Evolutionary conservation across 2,888 invertebrate genomes (phyloP).

Genomic region (Exephanes ischioxanthus): DNA sequence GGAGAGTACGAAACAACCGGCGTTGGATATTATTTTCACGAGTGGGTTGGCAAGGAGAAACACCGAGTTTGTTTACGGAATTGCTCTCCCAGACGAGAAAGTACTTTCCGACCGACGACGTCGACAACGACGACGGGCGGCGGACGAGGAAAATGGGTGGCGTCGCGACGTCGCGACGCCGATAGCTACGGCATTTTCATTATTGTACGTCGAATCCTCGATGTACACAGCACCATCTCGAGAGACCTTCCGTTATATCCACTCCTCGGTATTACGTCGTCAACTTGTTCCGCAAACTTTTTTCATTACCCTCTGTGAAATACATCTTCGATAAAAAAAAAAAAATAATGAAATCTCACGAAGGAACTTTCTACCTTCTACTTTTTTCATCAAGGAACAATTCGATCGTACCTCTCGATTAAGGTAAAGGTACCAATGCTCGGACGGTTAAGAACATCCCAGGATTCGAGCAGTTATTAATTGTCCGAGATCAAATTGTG

Average conservation of each 20-base stretch:
- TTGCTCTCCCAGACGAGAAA: conserved; percentile 59
- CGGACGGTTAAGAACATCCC: too few relatives aligned
- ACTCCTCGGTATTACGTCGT: neutral
- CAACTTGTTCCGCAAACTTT: conserved; percentile 7
- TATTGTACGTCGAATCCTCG: conserved; percentile 63
- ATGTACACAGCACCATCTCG: conserved; percentile 18
- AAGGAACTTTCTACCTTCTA: neutral
- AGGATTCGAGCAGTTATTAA: too few relatives aligned
- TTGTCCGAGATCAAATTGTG: too few relatives aligned
- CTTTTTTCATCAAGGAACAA: neutral
- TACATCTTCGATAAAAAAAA: neutral
- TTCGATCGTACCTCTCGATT: neutral
- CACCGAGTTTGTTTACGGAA: conserved; percentile 66
- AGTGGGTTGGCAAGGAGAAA: conserved; percentile 15
- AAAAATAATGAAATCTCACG: neutral
- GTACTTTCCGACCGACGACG: conserved; percentile 46
- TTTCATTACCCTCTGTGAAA: neutral
- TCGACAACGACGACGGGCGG: conserved; percentile 57
- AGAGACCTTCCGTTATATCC: conserved; percentile 1
- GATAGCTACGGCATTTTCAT: conserved; percentile 64
- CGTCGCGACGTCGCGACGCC: conserved; percentile 74
- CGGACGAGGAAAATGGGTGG: conserved; percentile 68
- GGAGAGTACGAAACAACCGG: conserved; percentile 15
- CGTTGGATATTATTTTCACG: conserved; percentile 40
- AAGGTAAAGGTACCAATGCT: too few relatives aligned